phyloP scores from a whole-genome alignment of 2,113 vertebrate genomes.

The Scomber scombrus region DNA sequence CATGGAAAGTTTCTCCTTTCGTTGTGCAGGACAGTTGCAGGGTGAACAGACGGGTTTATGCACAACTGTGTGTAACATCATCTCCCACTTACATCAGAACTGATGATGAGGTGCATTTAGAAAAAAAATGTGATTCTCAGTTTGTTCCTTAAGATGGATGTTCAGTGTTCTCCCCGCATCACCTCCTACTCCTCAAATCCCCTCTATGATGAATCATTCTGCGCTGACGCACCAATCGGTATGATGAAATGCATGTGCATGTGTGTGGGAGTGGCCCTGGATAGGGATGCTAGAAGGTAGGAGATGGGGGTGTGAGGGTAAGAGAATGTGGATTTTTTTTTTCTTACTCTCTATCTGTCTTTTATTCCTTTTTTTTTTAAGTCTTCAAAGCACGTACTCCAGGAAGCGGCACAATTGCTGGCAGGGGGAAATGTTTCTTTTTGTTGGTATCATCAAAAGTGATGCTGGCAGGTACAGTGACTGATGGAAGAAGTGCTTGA shows the following conservation, averaged over 20 bases:
- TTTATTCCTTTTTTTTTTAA: slow-evolving; percentile 23
- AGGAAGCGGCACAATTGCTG: slow-evolving; percentile 50
- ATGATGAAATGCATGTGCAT: slow-evolving; percentile 28
- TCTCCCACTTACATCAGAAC: slow-evolving; percentile 14
- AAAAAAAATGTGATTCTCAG: slow-evolving; percentile 28
- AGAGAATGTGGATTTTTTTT: not conserved
- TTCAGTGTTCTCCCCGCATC: not conserved
- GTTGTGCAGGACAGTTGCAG: not conserved
- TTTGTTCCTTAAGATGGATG: slow-evolving; percentile 26
- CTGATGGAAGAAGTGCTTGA: slow-evolving; percentile 46
- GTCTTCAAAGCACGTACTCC: slow-evolving; percentile 59
- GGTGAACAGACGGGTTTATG: not conserved
- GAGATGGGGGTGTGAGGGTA: not conserved
- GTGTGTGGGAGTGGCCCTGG: slow-evolving; percentile 40
- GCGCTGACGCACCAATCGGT: not conserved
- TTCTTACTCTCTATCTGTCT: not conserved
- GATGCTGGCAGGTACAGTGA: slow-evolving; percentile 44
- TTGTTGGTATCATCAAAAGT: slow-evolving; percentile 55
- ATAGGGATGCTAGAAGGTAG: not conserved
- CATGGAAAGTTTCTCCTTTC: not conserved
- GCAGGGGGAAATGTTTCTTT: slow-evolving; percentile 44
- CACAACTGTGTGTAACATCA: slow-evolving; percentile 1
- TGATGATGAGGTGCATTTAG: slow-evolving; percentile 46
- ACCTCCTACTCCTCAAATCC: not conserved
- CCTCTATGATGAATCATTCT: slow-evolving; percentile 44